Percentiles rank a stretch among this genome's conserved stretches.
Evolutionary conservation across 2,113 vertebrate species (phyloP).

Genomic region (Neofelis nebulosa): DNA sequence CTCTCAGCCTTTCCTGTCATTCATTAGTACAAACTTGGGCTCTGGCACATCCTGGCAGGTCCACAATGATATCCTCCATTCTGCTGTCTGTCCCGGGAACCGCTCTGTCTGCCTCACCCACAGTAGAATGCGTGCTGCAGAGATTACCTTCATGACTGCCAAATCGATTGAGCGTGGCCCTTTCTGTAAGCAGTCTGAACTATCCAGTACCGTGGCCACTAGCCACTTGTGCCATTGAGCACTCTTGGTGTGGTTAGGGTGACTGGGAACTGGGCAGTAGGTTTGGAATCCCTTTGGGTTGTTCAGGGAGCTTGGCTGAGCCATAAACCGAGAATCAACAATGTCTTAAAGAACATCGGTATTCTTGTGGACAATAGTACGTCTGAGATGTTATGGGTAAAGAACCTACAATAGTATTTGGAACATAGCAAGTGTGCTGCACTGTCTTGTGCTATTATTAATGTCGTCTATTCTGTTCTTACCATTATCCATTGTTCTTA

Average conservation of each 20-base stretch:
- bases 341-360: not conserved
- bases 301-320: not conserved
- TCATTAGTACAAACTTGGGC: not conserved
- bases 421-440: not conserved
- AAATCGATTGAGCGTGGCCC: not conserved
- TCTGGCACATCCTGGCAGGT: not conserved
- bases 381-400: not conserved
- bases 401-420: not conserved
- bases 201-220: not conserved
- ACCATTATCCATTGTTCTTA: not conserved
- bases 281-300: not conserved
- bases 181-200: not conserved
- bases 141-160: not conserved
- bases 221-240: not conserved
- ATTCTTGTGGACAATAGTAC: not conserved
- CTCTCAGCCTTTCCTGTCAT: not conserved
- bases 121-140: not conserved
- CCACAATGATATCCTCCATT: not conserved
- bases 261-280: not conserved
- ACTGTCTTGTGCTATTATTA: not conserved
- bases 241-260: rapidly evolving
- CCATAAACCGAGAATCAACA: not conserved
- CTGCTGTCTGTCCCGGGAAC: not conserved
- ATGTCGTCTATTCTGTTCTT: not conserved
- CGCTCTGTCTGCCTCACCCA: not conserved